phyloP scores from a whole-genome alignment of 2,797 vertebrate species.

The Manis javanica region DNA sequence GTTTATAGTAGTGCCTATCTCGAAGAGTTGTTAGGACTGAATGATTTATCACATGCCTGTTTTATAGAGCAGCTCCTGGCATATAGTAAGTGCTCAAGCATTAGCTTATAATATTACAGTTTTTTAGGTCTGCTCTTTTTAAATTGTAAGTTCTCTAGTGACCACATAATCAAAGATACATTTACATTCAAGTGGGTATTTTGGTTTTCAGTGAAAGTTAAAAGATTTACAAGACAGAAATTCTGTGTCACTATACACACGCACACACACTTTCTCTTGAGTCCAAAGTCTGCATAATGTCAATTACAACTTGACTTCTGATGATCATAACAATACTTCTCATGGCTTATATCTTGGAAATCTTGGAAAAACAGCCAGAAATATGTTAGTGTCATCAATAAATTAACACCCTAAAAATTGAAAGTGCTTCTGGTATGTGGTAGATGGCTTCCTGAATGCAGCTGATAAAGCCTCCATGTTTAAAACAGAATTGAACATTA shows the following conservation, averaged over 20 bases:
- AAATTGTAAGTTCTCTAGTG: neutral
- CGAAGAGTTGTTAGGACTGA: neutral
- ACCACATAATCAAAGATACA: neutral
- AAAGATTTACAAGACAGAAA: neutral
- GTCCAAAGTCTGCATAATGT: slow-evolving; percentile 17
- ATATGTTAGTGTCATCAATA: slow-evolving; percentile 16
- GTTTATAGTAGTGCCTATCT: neutral
- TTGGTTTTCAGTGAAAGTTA: slow-evolving; percentile 38
- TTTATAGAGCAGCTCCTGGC: neutral
- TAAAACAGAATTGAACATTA: slow-evolving; percentile 32
- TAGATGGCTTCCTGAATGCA: neutral
- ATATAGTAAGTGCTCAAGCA: neutral
- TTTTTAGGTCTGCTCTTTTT: neutral
- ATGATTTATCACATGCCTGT: neutral
- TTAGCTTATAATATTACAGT: neutral
- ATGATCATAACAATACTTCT: neutral
- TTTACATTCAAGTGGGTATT: neutral
- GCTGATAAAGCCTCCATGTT: neutral
- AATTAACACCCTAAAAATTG: neutral
- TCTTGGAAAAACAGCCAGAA: slow-evolving; percentile 45
- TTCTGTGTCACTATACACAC: neutral
- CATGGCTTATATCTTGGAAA: neutral
- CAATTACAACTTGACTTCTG: neutral
- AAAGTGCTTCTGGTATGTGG: neutral
- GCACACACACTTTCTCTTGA: neutral